Evolutionary conservation across 2,797 vertebrate genomes (phyloP).

Genomic region (Lacerta bilineata): DNA sequence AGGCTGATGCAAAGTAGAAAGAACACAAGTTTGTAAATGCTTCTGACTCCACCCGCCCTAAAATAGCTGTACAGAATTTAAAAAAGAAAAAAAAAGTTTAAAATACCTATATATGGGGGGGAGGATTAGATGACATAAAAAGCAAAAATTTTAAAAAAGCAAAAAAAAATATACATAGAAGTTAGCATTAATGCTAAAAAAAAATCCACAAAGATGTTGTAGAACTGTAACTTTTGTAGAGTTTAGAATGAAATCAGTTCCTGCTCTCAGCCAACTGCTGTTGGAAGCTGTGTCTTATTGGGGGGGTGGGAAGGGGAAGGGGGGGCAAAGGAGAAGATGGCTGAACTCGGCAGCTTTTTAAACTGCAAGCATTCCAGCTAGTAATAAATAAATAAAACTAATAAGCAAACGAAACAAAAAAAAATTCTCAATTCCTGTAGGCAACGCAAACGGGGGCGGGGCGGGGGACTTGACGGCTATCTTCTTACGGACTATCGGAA

Average conservation of each 20-base stretch:
- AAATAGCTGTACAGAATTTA: slow-evolving; percentile 91
- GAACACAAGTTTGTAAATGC: slow-evolving; percentile 83
- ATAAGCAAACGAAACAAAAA: slow-evolving; percentile 58
- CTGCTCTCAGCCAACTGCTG: slow-evolving; percentile 87
- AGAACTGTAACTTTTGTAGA: slow-evolving; percentile 98
- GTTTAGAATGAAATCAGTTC: slow-evolving; percentile 95
- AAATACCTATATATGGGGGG: slow-evolving; percentile 94
- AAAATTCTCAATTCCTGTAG: slow-evolving; percentile 72
- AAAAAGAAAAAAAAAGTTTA: slow-evolving; percentile 91
- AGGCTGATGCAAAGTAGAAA: slow-evolving; percentile 73
- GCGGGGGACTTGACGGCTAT: slow-evolving; percentile 68
- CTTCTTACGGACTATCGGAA: slow-evolving; percentile 68
- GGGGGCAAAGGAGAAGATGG: slow-evolving; percentile 74
- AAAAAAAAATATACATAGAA: slow-evolving; percentile 91
- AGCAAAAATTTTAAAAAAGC: slow-evolving; percentile 66
- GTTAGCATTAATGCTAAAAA: slow-evolving; percentile 86
- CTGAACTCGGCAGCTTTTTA: slow-evolving; percentile 90
- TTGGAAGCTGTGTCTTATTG: slow-evolving; percentile 82
- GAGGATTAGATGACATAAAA: slow-evolving; percentile 84
- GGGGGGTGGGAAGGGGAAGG: slow-evolving; percentile 59
- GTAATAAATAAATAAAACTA: slow-evolving; percentile 49
- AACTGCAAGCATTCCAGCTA: slow-evolving; percentile 91
- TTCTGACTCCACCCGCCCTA: slow-evolving; percentile 87
- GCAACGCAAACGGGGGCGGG: slow-evolving; percentile 66
- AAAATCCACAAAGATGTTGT: slow-evolving; percentile 85